Percentiles rank a stretch among this genome's conserved stretches.
These are phyloP conservation scores for Meteorus sp. DNA, from an alignment of 1,140 invertebrate species.

Conservation along the genomic window DNA sequence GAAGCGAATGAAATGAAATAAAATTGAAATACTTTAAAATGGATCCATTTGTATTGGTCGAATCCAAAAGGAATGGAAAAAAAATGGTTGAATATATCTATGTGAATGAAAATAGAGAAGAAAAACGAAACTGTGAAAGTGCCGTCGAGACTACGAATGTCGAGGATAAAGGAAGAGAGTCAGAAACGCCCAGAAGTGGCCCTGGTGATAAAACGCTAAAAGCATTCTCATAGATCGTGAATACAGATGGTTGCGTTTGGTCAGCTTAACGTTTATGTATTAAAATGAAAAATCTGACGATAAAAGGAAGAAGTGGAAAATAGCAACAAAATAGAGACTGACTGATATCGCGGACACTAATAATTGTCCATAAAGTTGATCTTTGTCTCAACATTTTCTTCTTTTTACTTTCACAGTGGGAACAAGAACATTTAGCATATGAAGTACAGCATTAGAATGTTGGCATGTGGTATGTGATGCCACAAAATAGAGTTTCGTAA, in stretches of 20 bases:
- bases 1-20: too few relatives aligned
- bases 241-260: constrained; percentile 30
- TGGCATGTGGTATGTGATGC: too few relatives aligned
- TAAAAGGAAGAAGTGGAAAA: too few relatives aligned
- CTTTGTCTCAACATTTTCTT: too few relatives aligned
- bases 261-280: constrained; percentile 16
- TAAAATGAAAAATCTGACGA: background rate
- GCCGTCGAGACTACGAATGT: constrained; percentile 18
- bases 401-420: too few relatives aligned
- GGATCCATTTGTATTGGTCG: background rate
- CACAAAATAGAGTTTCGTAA: too few relatives aligned
- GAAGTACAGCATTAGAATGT: too few relatives aligned
- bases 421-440: too few relatives aligned
- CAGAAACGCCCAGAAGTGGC: constrained; percentile 40
- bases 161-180: constrained; percentile 26
- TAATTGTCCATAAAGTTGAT: background rate
- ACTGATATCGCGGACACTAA: too few relatives aligned
- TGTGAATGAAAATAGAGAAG: too few relatives aligned
- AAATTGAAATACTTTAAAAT: too few relatives aligned
- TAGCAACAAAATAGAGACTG: too few relatives aligned
- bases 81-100: background rate
- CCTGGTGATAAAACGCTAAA: constrained; percentile 50
- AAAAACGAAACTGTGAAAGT: constrained; percentile 19
- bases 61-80: constrained; percentile 1
- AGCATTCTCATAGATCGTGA: constrained; percentile 44